Percentiles rank a stretch among this genome's conserved stretches.
phyloP scores from a whole-genome alignment of 2,888 invertebrate species.

The Griposia aprilina region DNA sequence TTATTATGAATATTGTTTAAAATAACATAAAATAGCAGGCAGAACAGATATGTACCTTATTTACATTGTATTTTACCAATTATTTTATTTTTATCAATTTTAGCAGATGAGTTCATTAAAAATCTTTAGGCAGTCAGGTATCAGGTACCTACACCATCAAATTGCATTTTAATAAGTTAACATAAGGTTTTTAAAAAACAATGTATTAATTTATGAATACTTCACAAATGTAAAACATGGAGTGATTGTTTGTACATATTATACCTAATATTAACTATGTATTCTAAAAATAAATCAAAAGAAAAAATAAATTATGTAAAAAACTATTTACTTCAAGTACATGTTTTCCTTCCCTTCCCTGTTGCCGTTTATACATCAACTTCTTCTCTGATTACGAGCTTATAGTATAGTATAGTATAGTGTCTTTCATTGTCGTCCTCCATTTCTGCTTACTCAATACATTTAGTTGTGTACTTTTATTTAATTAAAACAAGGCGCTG shows the following conservation, averaged over 20 bases:
- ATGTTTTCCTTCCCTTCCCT: background rate
- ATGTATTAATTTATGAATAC: constrained; percentile 38
- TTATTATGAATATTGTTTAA: constrained; percentile 2
- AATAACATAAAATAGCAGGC: background rate
- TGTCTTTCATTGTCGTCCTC: background rate
- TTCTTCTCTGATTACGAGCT: background rate
- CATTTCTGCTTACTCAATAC: background rate
- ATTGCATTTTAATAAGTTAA: background rate
- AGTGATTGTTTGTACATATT: constrained; percentile 35
- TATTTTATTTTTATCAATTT: background rate
- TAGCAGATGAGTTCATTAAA: background rate
- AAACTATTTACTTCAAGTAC: background rate
- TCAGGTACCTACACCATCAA: background rate
- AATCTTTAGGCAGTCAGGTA: background rate
- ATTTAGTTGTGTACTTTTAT: no score
- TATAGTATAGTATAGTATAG: no score
- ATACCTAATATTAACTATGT: constrained; percentile 20
- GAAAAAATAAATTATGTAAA: constrained; percentile 17
- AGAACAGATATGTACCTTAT: background rate
- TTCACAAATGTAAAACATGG: constrained; percentile 6
- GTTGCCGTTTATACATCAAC: background rate
- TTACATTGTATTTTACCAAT: background rate
- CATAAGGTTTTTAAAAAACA: background rate
- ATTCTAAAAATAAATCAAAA: constrained; percentile 34
- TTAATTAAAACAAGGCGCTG: no score